phyloP scores from a whole-genome alignment of 2,113 vertebrate genomes.

The Tinamus guttatus region DNA sequence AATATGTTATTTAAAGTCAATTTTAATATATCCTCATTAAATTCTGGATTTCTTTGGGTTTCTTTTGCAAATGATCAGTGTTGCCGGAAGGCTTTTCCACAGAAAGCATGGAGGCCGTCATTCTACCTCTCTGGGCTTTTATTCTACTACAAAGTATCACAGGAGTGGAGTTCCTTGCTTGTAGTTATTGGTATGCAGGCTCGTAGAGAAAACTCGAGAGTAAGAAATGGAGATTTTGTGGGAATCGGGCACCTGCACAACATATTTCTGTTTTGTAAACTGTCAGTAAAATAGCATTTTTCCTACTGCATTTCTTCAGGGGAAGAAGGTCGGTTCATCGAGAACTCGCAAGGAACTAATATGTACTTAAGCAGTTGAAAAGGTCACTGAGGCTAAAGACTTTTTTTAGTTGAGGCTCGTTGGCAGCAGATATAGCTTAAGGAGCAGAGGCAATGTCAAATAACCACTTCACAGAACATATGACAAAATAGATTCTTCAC shows the following conservation, averaged over 20 bases:
- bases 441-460: slow-evolving; percentile 19
- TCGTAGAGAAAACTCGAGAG: neutral
- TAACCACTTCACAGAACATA: neutral
- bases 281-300: neutral
- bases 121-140: neutral
- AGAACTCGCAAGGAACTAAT: slow-evolving; percentile 4
- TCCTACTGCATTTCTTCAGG: neutral
- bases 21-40: accelerated
- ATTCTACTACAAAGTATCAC: neutral
- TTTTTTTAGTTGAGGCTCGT: slow-evolving; percentile 7
- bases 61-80: neutral
- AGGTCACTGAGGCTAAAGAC: neutral
- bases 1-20: neutral
- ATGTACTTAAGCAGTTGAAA: neutral
- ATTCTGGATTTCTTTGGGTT: neutral
- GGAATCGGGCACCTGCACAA: neutral
- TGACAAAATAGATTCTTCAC: slow-evolving; percentile 14
- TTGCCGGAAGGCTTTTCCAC: neutral
- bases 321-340: neutral
- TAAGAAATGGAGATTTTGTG: neutral
- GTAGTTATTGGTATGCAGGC: neutral
- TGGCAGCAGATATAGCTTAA: slow-evolving; percentile 36
- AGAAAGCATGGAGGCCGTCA: accelerated
- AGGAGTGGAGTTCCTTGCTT: neutral
- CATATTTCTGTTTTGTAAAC: neutral